Percentiles rank a stretch among this genome's conserved stretches.
These are phyloP conservation scores for Ptilorrhoa leucosticta DNA, from an alignment of 2,113 vertebrate species.

Conservation along the genomic window DNA sequence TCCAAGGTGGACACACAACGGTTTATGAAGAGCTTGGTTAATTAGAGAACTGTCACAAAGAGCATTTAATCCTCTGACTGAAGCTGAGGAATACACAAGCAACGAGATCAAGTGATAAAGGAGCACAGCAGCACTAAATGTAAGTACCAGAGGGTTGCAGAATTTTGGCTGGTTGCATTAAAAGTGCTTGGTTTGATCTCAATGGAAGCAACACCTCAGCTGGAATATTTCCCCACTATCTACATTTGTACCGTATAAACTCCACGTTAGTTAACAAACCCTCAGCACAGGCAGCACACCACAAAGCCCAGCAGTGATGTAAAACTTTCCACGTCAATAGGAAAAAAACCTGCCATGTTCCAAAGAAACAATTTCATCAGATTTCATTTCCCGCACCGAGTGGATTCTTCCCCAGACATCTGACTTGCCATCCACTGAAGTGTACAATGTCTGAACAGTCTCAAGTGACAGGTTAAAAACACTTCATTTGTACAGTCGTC, in stretches of 20 bases:
- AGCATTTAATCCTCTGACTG: background rate
- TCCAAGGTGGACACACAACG: background rate
- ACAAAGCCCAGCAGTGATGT: background rate
- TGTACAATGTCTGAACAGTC: background rate
- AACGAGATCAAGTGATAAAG: background rate
- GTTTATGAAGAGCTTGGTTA: background rate
- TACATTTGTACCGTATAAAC: background rate
- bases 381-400: background rate
- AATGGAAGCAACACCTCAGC: background rate
- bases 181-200: background rate
- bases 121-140: background rate
- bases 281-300: background rate
- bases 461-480: constrained; percentile 23
- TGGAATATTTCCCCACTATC: background rate
- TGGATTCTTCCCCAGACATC: background rate
- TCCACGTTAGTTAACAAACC: background rate
- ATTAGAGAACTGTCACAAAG: background rate
- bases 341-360: background rate
- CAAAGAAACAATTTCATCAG: background rate
- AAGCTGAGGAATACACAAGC: background rate
- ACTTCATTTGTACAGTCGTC: background rate
- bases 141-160: background rate
- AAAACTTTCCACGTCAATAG: background rate
- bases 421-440: background rate
- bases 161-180: background rate